Evolutionary conservation across 1,140 invertebrate species (phyloP), one percentile per base, ranked within the genome.

Genomic region (Bombus superbus): DNA sequence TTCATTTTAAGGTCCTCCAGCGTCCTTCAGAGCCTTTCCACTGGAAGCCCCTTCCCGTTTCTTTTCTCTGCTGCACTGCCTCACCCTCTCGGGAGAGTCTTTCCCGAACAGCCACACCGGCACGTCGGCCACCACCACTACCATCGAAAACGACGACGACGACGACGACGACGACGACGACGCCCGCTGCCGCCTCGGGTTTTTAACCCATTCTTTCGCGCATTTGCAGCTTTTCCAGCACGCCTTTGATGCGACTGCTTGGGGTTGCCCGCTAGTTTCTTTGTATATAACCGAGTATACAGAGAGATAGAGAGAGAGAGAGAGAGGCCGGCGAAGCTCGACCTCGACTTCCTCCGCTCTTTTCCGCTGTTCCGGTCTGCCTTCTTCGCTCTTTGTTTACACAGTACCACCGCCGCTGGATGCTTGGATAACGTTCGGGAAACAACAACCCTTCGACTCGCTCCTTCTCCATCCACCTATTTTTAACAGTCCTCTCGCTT

Each of bases 181-280:
- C 77, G 74, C 53, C 53, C n/a, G 62, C 62, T 40, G 68, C 73
- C 83, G 86, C 85, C 81, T 86, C 91, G 81, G 86, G 81, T 92
- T 92, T 92, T 92, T 92, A 91, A 92, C 89, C 82, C 92, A 91
- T 92, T 92, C 89, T 92, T 91, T 90, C 87, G 82, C 91, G 84
- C 87, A 91, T 90, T 89, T 87, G 77, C 89, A 83, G 85, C 83
- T 90, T 90, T 91, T 76, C 79, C 86, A 80, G 73, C 64, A 76
- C 86, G 84, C 72, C 91, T 92, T 92, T 92, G 91, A 92, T 92
- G 74, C 72, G 71, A 83, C 80, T 90, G 80, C 62, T 74, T 86
- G 59, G 78, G 71, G 85, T 84, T 83, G 81, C 75, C 72, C 80
- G 69, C 47, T 28, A 59, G 59, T 80, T 87, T 85, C 71, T 82